phyloP scores from a whole-genome alignment of 2,888 invertebrate species.

The Scelioninae gen. 1 region DNA sequence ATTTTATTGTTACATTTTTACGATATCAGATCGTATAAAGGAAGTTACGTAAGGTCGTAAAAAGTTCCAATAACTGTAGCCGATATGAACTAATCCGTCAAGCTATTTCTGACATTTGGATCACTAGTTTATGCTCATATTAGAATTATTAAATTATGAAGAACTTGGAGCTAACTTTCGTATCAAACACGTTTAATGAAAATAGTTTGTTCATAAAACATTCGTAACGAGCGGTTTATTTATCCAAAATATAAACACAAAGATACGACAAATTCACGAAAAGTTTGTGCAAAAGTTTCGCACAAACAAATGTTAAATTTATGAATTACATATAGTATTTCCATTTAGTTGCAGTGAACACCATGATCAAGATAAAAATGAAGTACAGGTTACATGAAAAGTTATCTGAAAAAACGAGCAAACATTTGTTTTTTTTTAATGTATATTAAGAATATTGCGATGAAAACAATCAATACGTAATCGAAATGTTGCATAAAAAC shows the following conservation, averaged over 20 bases:
- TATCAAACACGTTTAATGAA: not conserved
- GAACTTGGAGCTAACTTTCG: not conserved
- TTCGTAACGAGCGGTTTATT: constrained; percentile 20
- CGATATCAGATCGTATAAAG: constrained; percentile 15
- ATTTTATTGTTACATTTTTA: constrained; percentile 20
- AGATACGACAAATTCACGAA: constrained; percentile 25
- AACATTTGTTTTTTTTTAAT: constrained; percentile 19
- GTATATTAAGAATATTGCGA: constrained; percentile 14
- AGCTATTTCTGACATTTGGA: constrained; percentile 2
- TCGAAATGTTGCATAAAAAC: too few relatives aligned
- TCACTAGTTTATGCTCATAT: not conserved
- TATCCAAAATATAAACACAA: constrained; percentile 29
- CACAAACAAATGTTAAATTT: constrained; percentile 49
- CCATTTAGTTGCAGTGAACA: constrained; percentile 26
- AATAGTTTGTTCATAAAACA: constrained; percentile 10
- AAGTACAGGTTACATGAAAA: constrained; percentile 39
- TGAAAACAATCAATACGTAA: too few relatives aligned
- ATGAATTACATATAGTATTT: constrained; percentile 46
- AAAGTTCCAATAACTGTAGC: constrained; percentile 14
- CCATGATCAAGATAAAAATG: constrained; percentile 31
- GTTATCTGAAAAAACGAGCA: constrained; percentile 27
- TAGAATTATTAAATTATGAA: constrained; percentile 1
- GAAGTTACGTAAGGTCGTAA: not conserved
- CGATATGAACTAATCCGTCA: constrained; percentile 16
- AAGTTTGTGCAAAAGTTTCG: constrained; percentile 32